Evolutionary conservation across 2,888 invertebrate species (phyloP).

Genomic region (Theodoxus fluviatilis): DNA sequence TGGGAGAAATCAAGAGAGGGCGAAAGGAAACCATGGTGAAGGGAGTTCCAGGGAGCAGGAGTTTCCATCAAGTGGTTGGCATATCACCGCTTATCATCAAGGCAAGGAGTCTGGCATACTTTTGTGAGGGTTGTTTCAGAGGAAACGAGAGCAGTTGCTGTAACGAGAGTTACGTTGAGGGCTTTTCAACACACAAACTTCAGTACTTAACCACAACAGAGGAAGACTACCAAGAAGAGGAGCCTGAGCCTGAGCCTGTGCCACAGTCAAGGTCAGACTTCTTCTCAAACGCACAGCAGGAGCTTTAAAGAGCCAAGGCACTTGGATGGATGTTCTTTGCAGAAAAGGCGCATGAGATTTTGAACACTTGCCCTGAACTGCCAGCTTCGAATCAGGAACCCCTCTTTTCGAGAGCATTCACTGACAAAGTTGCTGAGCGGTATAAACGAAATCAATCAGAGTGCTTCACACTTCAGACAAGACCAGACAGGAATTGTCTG

Average conservation of each 20-base stretch:
- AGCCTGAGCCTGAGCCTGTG: no score
- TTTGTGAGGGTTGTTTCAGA: not conserved
- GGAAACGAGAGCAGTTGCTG: not conserved
- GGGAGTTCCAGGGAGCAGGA: not conserved
- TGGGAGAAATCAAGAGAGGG: not conserved
- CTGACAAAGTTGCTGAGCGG: not conserved
- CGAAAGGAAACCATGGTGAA: not conserved
- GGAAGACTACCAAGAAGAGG: no score
- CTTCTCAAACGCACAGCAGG: no score
- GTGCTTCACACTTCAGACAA: not conserved
- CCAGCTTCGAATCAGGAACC: not conserved
- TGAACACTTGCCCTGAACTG: not conserved
- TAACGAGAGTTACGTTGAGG: not conserved
- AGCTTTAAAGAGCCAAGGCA: no score
- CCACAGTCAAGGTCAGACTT: no score
- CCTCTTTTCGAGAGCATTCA: not conserved
- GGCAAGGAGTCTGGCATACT: not conserved
- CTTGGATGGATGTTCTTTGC: not conserved
- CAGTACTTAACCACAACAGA: no score
- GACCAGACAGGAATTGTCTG: not conserved
- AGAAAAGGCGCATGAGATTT: not conserved
- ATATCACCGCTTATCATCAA: not conserved
- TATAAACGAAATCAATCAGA: not conserved
- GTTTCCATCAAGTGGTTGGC: not conserved
- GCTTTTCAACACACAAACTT: no score